Conservation (phyloP, 1,140 invertebrate species). For the Hesperophylax magnus region DNA sequence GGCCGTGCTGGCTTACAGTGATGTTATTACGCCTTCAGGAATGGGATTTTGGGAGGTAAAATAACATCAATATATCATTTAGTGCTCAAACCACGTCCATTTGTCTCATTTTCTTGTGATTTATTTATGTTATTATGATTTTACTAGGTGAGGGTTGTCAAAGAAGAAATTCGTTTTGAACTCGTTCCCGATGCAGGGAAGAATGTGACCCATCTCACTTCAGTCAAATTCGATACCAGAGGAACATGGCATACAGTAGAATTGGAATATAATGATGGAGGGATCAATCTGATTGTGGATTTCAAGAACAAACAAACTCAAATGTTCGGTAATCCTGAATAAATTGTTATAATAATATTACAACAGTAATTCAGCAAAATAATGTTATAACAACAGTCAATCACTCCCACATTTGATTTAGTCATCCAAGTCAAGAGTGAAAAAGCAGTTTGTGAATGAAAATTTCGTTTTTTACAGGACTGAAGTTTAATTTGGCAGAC, state of each 20-base stretch:
- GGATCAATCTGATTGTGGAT: conserved; percentile 82
- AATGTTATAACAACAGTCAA: too few relatives aligned
- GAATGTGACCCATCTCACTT: conserved; percentile 82
- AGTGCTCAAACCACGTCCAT: not conserved
- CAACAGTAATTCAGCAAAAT: not conserved
- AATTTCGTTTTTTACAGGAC: conserved; percentile 59
- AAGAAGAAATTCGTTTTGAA: conserved; percentile 87
- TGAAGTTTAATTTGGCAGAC: conserved; percentile 74
- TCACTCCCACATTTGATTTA: not conserved
- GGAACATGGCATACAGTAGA: conserved; percentile 85
- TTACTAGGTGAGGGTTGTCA: conserved; percentile 79
- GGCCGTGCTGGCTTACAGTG: conserved; percentile 88
- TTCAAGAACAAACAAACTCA: conserved; percentile 80
- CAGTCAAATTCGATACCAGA: conserved; percentile 82
- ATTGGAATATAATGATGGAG: conserved; percentile 81
- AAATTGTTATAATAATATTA: not conserved
- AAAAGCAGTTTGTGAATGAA: too few relatives aligned
- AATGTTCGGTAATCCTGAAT: conserved; percentile 70
- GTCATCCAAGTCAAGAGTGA: not conserved
- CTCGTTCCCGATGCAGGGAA: conserved; percentile 79
- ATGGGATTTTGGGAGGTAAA: conserved; percentile 89
- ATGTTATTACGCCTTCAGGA: conserved; percentile 79
- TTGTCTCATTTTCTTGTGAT: not conserved
- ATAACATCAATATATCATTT: not conserved
- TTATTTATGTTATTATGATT: conserved; percentile 28